Percentiles rank a stretch among this genome's conserved stretches.
phyloP scores from a whole-genome alignment of 1,140 invertebrate genomes.

The Platyscapa corneri region DNA sequence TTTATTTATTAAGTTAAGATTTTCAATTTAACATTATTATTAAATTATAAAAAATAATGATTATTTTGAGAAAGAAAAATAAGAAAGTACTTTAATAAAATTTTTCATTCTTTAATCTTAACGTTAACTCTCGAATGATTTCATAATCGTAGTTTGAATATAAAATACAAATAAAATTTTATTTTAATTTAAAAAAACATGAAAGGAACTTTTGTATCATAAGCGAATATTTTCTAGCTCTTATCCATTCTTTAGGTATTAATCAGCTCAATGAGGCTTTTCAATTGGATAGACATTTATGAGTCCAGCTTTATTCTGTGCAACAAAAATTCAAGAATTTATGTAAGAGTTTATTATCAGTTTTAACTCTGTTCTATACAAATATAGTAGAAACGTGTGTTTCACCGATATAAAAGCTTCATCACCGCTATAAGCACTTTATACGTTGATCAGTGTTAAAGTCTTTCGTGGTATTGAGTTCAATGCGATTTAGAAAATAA shows the following conservation, averaged over 20 bases:
- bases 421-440: not conserved
- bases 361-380: constrained; percentile 10
- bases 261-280: not conserved
- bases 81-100: too few relatives aligned
- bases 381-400: not conserved
- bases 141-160: too few relatives aligned
- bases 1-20: too few relatives aligned
- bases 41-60: too few relatives aligned
- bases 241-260: not conserved
- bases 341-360: constrained; percentile 1
- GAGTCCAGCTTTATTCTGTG: not conserved
- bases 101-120: too few relatives aligned
- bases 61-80: too few relatives aligned
- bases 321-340: not conserved
- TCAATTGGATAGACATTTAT: not conserved
- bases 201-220: not conserved
- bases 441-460: not conserved
- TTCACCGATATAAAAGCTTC: not conserved
- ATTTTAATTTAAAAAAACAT: not conserved
- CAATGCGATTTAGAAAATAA: not conserved
- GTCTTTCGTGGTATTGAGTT: not conserved
- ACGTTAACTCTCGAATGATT: too few relatives aligned
- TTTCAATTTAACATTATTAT: too few relatives aligned
- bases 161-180: not conserved
- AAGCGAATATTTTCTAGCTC: not conserved